These are phyloP conservation scores for Koerneria pararmatus DNA, from an alignment of 2,888 invertebrate species.

Conservation along the genomic window DNA sequence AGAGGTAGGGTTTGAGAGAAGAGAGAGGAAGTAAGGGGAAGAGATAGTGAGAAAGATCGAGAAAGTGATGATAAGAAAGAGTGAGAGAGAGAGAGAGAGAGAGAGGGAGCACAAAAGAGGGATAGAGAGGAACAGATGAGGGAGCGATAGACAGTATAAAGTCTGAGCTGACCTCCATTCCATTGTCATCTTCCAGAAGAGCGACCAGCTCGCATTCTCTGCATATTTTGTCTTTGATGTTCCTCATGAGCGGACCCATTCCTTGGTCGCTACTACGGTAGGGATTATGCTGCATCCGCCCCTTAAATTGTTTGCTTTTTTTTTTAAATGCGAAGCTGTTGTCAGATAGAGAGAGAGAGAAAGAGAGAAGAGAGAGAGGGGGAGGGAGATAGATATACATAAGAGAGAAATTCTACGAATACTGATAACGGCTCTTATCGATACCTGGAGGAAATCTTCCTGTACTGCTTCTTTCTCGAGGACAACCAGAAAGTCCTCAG, in stretches of 20 bases:
- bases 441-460: constrained; percentile 84
- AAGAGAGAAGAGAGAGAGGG: no score
- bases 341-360: no score
- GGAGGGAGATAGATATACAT: no score
- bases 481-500: constrained; percentile 84
- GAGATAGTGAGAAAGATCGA: no score
- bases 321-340: no score
- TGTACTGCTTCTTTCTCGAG: constrained; percentile 97
- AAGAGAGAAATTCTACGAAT: background rate
- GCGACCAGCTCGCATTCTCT: constrained; percentile 94
- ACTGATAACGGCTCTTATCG: constrained; percentile 65
- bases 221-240: constrained; percentile 84
- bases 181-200: constrained; percentile 91
- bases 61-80: no score
- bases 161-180: constrained; percentile 66
- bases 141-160: no score
- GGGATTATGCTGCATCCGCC: constrained; percentile 92
- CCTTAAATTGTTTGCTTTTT: constrained; percentile 20
- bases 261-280: constrained; percentile 83
- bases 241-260: constrained; percentile 92
- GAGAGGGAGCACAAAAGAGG: no score
- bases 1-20: no score
- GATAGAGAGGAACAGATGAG: no score
- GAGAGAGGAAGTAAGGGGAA: no score
- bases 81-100: no score